Evolutionary conservation across 1,140 invertebrate genomes (phyloP).

Genomic region (Helicorthomorpha holstii): DNA sequence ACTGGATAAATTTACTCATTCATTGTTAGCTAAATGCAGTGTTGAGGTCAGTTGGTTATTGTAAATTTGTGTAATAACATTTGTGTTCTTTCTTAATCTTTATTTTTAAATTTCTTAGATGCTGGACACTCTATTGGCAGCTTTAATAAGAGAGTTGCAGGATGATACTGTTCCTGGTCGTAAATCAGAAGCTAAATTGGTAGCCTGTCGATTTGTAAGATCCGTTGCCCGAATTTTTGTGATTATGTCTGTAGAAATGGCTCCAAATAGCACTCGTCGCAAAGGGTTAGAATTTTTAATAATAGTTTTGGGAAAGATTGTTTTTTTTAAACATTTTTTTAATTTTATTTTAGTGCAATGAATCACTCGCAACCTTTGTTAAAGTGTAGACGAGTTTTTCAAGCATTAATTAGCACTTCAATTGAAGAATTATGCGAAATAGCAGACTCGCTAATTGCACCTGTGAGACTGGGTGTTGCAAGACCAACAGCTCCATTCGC

Average conservation of each 20-base stretch:
- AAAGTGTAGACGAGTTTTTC: conserved; percentile 84
- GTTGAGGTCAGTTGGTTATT: conserved; percentile 67
- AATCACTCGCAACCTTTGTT: conserved; percentile 38
- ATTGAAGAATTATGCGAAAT: conserved; percentile 92
- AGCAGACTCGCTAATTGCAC: conserved; percentile 85
- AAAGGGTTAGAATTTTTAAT: conserved; percentile 16
- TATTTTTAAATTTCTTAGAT: conserved; percentile 36
- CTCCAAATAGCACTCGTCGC: conserved; percentile 59
- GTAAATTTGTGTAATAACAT: too few species aligned
- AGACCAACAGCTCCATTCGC: conserved; percentile 86
- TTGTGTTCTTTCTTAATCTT: too few species aligned
- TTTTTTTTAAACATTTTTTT: conserved; percentile 2
- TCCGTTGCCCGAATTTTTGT: conserved; percentile 93
- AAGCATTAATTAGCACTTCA: conserved; percentile 68
- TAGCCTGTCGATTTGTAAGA: conserved; percentile 79
- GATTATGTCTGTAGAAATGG: conserved; percentile 86
- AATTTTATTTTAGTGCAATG: conserved; percentile 9
- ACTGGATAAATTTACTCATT: conserved; percentile 94
- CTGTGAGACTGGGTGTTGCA: conserved; percentile 84
- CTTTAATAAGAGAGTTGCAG: conserved; percentile 49
- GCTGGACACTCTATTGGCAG: conserved; percentile 72
- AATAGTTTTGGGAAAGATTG: conserved; percentile 7
- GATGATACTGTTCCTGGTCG: conserved; percentile 30
- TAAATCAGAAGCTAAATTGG: conserved; percentile 60
- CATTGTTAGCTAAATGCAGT: conserved; percentile 83